Conservation (phyloP, 2,888 invertebrate species). For the Cosmopolites sordidus region DNA sequence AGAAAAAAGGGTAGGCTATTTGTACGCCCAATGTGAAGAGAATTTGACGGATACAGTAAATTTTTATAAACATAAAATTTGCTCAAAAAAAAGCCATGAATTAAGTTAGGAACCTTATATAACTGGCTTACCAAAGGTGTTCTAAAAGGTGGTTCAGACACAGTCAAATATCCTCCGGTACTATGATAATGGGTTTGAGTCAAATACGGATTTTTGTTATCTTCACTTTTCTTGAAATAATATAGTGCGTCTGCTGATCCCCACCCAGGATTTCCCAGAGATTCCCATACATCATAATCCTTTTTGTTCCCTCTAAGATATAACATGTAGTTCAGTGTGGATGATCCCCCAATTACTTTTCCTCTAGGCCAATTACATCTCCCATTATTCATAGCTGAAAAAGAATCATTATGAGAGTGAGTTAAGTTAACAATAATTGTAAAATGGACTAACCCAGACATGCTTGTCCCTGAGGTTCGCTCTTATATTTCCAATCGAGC, state of each 20-base stretch:
- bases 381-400: constrained; percentile 72
- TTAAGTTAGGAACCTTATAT: background rate
- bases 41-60: too few relatives aligned
- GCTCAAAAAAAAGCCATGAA: too few relatives aligned
- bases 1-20: too few relatives aligned
- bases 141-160: constrained; percentile 82
- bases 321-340: constrained; percentile 88
- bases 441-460: constrained; percentile 72
- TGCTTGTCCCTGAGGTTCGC: constrained; percentile 77
- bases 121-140: constrained; percentile 65
- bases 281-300: constrained; percentile 89
- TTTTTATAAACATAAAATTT: too few relatives aligned
- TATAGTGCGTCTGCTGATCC: constrained; percentile 71
- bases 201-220: constrained; percentile 81
- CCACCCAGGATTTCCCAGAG: constrained; percentile 85
- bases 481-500: constrained; percentile 90
- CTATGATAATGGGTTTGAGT: constrained; percentile 74
- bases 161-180: constrained; percentile 75
- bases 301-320: constrained; percentile 83
- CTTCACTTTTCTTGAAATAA: constrained; percentile 89
- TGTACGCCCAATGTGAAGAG: too few relatives aligned
- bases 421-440: too few relatives aligned
- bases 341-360: constrained; percentile 86
- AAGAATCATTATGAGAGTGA: too few relatives aligned
- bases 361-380: constrained; percentile 91